Percentiles rank a stretch among this genome's conserved stretches.
phyloP scores from a whole-genome alignment of 2,113 vertebrate species.

The Turdus rufiventris region DNA sequence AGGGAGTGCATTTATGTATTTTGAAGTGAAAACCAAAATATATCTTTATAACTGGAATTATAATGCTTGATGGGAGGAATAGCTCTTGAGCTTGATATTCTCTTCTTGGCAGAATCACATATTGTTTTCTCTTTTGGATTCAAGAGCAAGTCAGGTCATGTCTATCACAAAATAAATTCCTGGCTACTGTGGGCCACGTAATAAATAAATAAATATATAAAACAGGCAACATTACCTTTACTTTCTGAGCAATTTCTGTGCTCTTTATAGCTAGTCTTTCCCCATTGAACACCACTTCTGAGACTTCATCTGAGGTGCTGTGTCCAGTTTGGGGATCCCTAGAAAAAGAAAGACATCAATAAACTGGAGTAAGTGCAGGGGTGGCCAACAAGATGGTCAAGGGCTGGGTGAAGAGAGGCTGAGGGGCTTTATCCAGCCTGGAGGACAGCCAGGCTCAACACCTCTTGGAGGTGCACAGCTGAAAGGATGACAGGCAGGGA shows the following conservation, averaged over 20 bases:
- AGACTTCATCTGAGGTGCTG: background rate
- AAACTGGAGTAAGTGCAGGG: background rate
- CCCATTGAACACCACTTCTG: background rate
- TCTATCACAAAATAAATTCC: background rate
- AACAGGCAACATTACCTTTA: background rate
- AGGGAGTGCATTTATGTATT: background rate
- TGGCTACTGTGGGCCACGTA: background rate
- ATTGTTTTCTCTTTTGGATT: background rate
- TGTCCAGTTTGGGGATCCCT: background rate
- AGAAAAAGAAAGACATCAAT: background rate
- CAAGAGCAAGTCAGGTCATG: background rate
- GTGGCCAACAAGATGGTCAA: background rate
- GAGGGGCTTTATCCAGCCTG: background rate
- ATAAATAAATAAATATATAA: background rate
- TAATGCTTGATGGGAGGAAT: background rate
- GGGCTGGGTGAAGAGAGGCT: background rate
- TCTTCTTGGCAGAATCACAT: background rate
- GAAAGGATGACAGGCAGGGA: background rate
- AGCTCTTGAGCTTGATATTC: background rate
- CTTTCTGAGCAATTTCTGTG: background rate
- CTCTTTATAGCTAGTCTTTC: background rate
- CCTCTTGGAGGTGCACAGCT: background rate
- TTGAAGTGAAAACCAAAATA: background rate
- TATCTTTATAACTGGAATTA: background rate
- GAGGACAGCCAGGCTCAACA: background rate